Percentiles rank a stretch among this genome's conserved stretches.
Conservation (phyloP, 2,797 vertebrate genomes). For the Arvicola amphibius region DNA sequence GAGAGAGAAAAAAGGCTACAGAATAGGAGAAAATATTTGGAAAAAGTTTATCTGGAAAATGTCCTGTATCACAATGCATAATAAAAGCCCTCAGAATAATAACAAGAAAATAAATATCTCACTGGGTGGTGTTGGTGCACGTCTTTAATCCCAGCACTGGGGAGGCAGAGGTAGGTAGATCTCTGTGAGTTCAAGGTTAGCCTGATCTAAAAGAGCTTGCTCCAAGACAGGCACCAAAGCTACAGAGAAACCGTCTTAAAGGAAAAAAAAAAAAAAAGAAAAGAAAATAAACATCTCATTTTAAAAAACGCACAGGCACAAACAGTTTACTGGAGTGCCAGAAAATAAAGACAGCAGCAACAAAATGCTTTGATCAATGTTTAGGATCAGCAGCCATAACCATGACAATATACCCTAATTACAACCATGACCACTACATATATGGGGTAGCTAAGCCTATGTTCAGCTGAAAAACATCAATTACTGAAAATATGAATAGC, state of each 20-base stretch:
- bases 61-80: neutral
- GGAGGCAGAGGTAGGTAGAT: too few relatives aligned
- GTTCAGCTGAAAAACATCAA: neutral
- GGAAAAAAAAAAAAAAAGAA: neutral
- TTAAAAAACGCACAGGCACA: neutral
- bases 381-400: neutral
- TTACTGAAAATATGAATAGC: neutral
- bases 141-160: too few relatives aligned
- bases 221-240: too few relatives aligned
- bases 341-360: neutral
- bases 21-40: neutral
- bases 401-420: neutral
- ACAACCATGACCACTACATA: too few relatives aligned
- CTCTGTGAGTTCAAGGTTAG: too few relatives aligned
- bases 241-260: too few relatives aligned
- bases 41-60: neutral
- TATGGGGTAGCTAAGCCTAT: neutral
- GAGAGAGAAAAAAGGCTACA: neutral
- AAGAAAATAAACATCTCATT: neutral
- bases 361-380: neutral
- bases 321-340: neutral
- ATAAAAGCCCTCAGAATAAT: slow-evolving; percentile 2
- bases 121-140: too few relatives aligned
- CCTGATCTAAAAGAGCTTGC: too few relatives aligned
- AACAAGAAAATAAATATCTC: slow-evolving; percentile 11